Evolutionary conservation across 2,797 vertebrate species (phyloP), one percentile per base, ranked within the genome.

Genomic region (Melanotaenia boesemani): DNA sequence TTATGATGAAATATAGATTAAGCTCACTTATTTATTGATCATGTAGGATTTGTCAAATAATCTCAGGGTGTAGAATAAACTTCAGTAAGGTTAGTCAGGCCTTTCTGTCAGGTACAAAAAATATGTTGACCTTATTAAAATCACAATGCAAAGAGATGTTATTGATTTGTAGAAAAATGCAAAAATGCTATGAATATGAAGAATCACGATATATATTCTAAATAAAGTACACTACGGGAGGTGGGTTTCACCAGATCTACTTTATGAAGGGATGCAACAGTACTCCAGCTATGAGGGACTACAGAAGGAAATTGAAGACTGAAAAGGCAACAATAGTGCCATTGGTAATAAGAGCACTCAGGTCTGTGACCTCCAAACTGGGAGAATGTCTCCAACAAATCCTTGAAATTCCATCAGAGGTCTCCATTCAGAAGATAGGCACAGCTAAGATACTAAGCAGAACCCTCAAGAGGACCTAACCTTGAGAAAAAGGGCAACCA

Each of bases 11-110:
- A 60, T 59, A 18, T 68, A 30, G 2, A 57, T 59, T 41, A 36
- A 22, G 28, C 70, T 63, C 26, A 28, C 16, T 58, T 15, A 52
- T 60, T 57, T 34, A 24, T 41, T 28, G 16, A 55, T 7, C 12
- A 20, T 16, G 37, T 10, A 55, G 18, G 10, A 67, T 63, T 50
- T 26, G 15, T 55, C 5, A 54, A 18, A 61, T 66, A 36, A 74
- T 84, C 87, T 89, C 84, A 88, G 88, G 88, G 73, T 70, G 72
- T 50, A 44, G 61, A 39, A 26, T 76, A 24, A n/a, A 24, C 12
- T 16, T 54, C 8, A 30, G 7, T n/a, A 26, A 9, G 39, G 28
- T 28, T n/a, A 72, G 7, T 67, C 10, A 18, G 30, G 69, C 26
- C 74, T n/a, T 70, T 67, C 67, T 74, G 52, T 64, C 7, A 8